phyloP scores from a whole-genome alignment of 2,888 invertebrate genomes.

The Melieria omissa region DNA sequence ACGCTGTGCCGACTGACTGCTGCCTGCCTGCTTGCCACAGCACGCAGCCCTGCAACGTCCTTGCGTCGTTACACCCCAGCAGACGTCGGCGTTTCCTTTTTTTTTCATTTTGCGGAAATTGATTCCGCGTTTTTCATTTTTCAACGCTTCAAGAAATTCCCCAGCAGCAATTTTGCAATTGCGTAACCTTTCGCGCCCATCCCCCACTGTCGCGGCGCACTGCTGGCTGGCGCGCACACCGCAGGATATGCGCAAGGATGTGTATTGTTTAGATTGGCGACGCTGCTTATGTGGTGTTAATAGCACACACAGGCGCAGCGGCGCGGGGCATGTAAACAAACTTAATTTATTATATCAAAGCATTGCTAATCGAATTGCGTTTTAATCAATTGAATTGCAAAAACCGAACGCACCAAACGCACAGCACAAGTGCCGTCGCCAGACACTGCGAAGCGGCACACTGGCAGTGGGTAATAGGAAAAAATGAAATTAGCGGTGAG shows the following conservation, averaged over 20 bases:
- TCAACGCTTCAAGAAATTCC: slow-evolving; percentile 54
- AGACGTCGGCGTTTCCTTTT: slow-evolving; percentile 10
- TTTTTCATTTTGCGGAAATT: slow-evolving; percentile 46
- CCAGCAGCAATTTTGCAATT: slow-evolving; percentile 51
- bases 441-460: no score
- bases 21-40: not conserved
- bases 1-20: slow-evolving; percentile 26
- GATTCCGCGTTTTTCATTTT: slow-evolving; percentile 50
- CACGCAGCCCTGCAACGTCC: not conserved
- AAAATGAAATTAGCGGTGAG: no score
- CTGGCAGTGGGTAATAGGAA: no score
- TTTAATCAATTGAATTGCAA: slow-evolving; percentile 64
- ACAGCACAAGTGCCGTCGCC: not conserved
- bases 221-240: not conserved
- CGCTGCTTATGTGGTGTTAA: slow-evolving; percentile 44
- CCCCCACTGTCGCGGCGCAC: slow-evolving; percentile 9
- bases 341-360: slow-evolving; percentile 64
- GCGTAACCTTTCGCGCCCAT: slow-evolving; percentile 39
- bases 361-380: slow-evolving; percentile 65
- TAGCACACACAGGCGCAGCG: slow-evolving; percentile 16
- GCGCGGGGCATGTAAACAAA: slow-evolving; percentile 46
- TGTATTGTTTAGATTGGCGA: slow-evolving; percentile 23
- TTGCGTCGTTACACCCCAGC: not conserved
- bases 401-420: slow-evolving; percentile 44
- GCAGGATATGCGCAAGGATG: not conserved